Percentiles rank a stretch among this genome's conserved stretches.
These are phyloP conservation scores for Serinus canaria DNA, from an alignment of 2,113 vertebrate species.

Conservation along the genomic window DNA sequence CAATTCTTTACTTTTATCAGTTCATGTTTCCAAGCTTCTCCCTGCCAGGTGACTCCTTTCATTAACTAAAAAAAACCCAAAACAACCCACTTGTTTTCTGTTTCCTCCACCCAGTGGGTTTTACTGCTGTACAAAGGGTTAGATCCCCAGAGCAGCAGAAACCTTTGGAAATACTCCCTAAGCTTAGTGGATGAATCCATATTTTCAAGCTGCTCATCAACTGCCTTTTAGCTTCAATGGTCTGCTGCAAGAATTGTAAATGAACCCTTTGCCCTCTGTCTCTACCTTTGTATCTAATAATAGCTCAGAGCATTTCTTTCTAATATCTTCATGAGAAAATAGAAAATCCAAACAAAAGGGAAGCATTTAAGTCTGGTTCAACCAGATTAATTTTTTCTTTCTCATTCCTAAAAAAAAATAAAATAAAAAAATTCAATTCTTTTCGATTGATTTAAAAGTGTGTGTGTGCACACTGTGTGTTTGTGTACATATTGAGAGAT, in stretches of 20 bases:
- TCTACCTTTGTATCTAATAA: conserved; percentile 26
- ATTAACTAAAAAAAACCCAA: background rate
- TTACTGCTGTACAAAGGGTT: background rate
- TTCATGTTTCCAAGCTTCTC: background rate
- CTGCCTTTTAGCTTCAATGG: background rate
- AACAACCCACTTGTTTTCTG: background rate
- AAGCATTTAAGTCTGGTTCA: conserved; percentile 14
- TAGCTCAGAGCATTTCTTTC: background rate
- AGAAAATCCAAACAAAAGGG: conserved; percentile 17
- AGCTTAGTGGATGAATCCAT: background rate
- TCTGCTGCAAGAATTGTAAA: conserved; percentile 27
- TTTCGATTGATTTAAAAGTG: background rate
- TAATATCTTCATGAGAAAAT: background rate
- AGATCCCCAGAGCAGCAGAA: background rate
- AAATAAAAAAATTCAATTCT: background rate
- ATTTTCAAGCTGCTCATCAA: conserved; percentile 4
- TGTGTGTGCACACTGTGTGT: background rate
- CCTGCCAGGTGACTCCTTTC: background rate
- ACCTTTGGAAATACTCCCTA: background rate
- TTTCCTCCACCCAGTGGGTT: background rate
- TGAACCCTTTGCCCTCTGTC: conserved; percentile 10
- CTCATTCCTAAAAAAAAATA: background rate
- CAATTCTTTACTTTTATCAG: background rate
- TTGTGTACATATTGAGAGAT: conserved; percentile 2
- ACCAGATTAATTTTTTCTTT: background rate